Base-by-base conservation (phyloP, 2,888 invertebrate genomes). In the Camponotus fellah region DNA sequence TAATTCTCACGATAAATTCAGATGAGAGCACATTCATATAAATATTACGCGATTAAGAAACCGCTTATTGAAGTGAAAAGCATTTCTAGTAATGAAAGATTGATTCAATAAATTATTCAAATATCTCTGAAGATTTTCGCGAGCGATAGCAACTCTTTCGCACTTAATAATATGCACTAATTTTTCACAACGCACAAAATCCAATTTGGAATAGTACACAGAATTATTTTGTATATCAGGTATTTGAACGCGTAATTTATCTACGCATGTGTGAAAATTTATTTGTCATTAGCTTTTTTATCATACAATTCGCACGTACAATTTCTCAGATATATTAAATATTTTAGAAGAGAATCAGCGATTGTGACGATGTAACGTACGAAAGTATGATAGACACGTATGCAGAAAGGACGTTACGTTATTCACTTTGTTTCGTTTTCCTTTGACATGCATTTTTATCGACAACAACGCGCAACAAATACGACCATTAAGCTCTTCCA, bases 401-500 rank as follows among this genome's bases (percentile, higher is more conserved):
- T 21, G 46, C 26, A 5, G 46, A 32, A 69, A 46, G 6, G 53
- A 69, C 14, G 43, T 71, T 34, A 69, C 58, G 34, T 60, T 58
- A 56, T 32, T 43, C 68, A 32, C 17, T 76, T 66, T 68, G 43
- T 79, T 43, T 34, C 79, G 34, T 34, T 46, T 58, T 71, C 60
- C 21, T 21, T 69, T 17, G 46, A 3, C 10, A 10, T 34, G 69
- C 26, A 37, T 62, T 60, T 77, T 68, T 79, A 46, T 71, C 69
- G 46, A 66, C 26, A 32, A 34, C 32, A 60, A n/a, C 21, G 37
- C 21, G 71, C 71, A 60, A 71, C 71, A 60, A 71, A 79, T 37
- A 62, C 9, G 21, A 71, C 21, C 34, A 26, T 79, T 79, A 60
- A 79, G 71, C 71, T 79, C 60, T 79, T 79, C 79, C 46, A 68